Conservation (phyloP, 2,113 vertebrate species). For the Dromaius novaehollandiae region DNA sequence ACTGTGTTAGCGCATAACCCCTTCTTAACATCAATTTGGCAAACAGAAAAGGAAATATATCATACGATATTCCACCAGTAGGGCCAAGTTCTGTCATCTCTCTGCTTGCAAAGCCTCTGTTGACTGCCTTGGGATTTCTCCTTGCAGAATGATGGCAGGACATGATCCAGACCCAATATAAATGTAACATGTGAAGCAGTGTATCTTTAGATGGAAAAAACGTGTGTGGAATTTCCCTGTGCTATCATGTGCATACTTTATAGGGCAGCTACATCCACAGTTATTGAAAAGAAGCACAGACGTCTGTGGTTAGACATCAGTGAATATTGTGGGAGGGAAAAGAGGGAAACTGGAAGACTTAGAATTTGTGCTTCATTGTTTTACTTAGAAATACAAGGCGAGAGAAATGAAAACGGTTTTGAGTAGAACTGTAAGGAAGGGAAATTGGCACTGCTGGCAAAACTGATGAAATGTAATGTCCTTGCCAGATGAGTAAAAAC, state of each 20-base stretch:
- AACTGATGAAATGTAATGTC: conserved; percentile 57
- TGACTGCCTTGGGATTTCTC: conserved; percentile 60
- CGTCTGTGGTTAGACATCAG: conserved; percentile 60
- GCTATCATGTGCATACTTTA: conserved; percentile 47
- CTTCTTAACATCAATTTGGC: conserved; percentile 54
- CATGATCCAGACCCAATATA: conserved; percentile 59
- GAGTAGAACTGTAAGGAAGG: conserved; percentile 15
- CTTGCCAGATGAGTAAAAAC: conserved; percentile 60
- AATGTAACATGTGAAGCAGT: conserved; percentile 41
- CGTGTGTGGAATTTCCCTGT: conserved; percentile 55
- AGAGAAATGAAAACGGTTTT: conserved; percentile 54
- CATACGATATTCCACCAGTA: conserved; percentile 38
- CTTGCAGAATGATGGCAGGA: conserved; percentile 53
- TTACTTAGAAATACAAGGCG: conserved; percentile 53
- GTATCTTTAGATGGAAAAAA: conserved; percentile 64
- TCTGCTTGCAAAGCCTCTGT: conserved; percentile 54
- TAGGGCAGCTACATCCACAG: conserved; percentile 40
- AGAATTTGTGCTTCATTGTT: conserved; percentile 53
- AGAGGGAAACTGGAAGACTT: conserved; percentile 38
- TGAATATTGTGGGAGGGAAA: conserved; percentile 48
- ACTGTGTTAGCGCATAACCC: conserved; percentile 55
- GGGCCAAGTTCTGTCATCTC: conserved; percentile 62
- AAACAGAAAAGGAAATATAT: conserved; percentile 57
- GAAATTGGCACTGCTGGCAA: conserved; percentile 54
- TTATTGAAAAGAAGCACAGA: conserved; percentile 66